These are phyloP conservation scores for Crocuta crocuta DNA, from an alignment of 2,113 vertebrate species.

Conservation along the genomic window DNA sequence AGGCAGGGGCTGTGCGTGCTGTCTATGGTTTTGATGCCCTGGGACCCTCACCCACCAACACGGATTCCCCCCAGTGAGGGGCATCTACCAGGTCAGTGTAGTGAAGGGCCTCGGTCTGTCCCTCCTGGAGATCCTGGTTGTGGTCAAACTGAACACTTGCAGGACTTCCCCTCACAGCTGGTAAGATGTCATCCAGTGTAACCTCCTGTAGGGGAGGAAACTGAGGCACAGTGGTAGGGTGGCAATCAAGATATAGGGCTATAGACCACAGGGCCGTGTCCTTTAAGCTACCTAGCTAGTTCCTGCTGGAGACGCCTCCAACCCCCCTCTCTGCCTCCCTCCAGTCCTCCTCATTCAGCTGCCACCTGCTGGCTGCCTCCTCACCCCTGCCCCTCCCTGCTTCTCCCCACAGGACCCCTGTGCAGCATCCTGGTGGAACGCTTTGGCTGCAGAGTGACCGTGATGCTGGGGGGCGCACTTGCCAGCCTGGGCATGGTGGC, in stretches of 20 bases:
- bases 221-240: neutral
- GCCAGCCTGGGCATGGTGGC: constrained; percentile 94
- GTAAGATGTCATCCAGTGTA: neutral
- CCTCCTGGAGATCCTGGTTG: neutral
- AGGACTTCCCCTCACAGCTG: neutral
- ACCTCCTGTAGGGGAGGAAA: neutral
- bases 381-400: neutral
- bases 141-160: neutral
- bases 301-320: neutral
- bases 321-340: neutral
- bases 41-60: neutral
- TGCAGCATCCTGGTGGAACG: constrained; percentile 93
- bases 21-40: neutral
- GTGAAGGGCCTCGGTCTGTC: neutral
- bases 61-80: neutral
- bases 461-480: constrained; percentile 94
- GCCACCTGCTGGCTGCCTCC: neutral
- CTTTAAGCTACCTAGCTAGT: neutral
- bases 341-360: neutral
- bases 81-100: neutral
- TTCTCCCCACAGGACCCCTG: constrained; percentile 90
- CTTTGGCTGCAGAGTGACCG: constrained; percentile 91
- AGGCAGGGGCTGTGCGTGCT: neutral
- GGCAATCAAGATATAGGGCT: neutral
- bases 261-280: neutral